Percentiles rank a stretch among this genome's conserved stretches.
phyloP scores from a whole-genome alignment of 2,888 invertebrate species.

The Schizaphis graminum region DNA sequence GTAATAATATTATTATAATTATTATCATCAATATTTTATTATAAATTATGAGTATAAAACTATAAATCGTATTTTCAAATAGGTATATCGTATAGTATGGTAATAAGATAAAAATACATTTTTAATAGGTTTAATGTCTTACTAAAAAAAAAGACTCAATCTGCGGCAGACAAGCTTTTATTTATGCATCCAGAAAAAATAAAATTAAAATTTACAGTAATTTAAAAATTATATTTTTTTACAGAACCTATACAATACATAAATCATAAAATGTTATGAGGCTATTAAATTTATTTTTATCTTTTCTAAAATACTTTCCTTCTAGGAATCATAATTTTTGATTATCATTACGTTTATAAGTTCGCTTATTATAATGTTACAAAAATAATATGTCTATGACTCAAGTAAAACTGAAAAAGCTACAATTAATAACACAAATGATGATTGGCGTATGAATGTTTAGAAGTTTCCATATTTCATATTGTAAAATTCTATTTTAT shows the following conservation, averaged over 20 bases:
- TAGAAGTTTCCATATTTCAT: too few species aligned
- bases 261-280: background rate
- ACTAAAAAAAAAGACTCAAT: background rate
- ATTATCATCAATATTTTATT: background rate
- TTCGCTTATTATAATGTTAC: background rate
- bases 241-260: background rate
- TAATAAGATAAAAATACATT: background rate
- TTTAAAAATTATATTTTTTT: background rate
- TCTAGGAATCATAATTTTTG: background rate
- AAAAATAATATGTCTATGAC: background rate
- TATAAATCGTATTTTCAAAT: background rate
- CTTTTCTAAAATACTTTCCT: background rate
- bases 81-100: background rate
- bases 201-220: background rate
- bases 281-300: background rate
- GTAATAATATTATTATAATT: background rate
- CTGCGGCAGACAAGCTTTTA: background rate
- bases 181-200: background rate
- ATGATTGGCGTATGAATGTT: background rate
- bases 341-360: background rate
- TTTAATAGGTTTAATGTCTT: background rate
- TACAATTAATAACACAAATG: background rate
- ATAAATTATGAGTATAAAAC: background rate
- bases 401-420: background rate
- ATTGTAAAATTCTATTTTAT: too few species aligned